A percentile compares a stretch with the other conserved stretches of the same genome.
These are phyloP conservation scores for Eulemur macaco DNA, from an alignment of 2,113 vertebrate species.

Conservation along the genomic window DNA sequence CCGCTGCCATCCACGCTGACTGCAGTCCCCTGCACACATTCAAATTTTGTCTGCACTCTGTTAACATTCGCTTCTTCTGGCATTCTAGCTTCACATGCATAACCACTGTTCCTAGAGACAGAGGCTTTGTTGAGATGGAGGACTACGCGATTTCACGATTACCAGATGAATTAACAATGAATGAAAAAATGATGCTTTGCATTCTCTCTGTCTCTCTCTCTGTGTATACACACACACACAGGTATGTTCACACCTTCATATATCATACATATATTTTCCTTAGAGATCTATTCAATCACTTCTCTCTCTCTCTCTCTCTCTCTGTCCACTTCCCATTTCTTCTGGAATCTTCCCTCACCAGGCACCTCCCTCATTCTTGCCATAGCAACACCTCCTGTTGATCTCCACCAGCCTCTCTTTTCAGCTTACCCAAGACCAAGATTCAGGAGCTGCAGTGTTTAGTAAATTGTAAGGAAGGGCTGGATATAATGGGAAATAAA, in stretches of 20 bases:
- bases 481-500: neutral
- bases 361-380: too few relatives aligned
- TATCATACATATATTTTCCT: neutral
- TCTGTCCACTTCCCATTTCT: neutral
- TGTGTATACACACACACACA: neutral
- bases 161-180: neutral
- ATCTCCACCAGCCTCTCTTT: neutral
- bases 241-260: neutral
- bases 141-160: neutral
- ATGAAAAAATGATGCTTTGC: neutral
- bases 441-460: neutral
- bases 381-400: too few relatives aligned
- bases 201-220: accelerated
- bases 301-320: neutral
- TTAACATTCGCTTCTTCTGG: neutral
- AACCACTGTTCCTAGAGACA: neutral
- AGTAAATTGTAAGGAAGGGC: neutral
- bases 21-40: accelerated
- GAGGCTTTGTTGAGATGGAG: neutral
- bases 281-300: neutral
- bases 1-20: too few relatives aligned
- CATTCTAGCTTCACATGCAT: neutral
- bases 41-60: neutral
- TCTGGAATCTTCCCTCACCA: neutral
- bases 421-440: neutral